Conservation (phyloP, 2,888 invertebrate genomes). For the Acronicta alni region DNA sequence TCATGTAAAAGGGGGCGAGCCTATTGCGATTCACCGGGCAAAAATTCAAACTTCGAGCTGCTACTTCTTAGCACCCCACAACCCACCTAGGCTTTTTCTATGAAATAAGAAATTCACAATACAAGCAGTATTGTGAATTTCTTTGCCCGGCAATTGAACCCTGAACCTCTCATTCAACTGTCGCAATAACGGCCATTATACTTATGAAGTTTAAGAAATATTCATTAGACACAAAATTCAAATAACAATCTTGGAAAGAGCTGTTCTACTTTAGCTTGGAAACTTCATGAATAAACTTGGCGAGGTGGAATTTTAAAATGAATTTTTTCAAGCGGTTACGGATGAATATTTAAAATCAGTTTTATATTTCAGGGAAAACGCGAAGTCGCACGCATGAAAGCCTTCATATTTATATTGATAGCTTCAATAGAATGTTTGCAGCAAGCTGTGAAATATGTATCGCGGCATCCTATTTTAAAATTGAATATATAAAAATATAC, state of each 20-base stretch:
- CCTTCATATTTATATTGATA: conserved; percentile 39
- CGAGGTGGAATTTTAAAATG: conserved; percentile 39
- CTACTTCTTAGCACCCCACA: no score
- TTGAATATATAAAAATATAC: no score
- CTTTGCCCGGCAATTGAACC: no score
- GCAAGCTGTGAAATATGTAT: conserved; percentile 6
- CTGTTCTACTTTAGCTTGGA: conserved; percentile 33
- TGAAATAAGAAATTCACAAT: no score
- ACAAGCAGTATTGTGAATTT: no score
- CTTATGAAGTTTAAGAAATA: no score
- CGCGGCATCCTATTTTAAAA: conserved; percentile 13
- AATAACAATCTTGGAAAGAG: conserved; percentile 38
- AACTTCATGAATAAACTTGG: conserved; percentile 49
- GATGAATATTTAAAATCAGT: conserved; percentile 37
- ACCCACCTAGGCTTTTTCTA: no score
- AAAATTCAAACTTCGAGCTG: no score
- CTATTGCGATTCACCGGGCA: no score
- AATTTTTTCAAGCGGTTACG: conserved; percentile 31
- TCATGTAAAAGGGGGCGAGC: no score
- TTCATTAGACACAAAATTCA: conserved; percentile 17
- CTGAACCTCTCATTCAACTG: no score
- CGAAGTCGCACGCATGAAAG: conserved; percentile 21
- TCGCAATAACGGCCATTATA: no score
- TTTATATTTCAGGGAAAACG: conserved; percentile 36
- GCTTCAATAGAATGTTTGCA: conserved; percentile 10